Evolutionary conservation across 2,888 invertebrate species (phyloP).

Genomic region (Tubiluchus corallicola): DNA sequence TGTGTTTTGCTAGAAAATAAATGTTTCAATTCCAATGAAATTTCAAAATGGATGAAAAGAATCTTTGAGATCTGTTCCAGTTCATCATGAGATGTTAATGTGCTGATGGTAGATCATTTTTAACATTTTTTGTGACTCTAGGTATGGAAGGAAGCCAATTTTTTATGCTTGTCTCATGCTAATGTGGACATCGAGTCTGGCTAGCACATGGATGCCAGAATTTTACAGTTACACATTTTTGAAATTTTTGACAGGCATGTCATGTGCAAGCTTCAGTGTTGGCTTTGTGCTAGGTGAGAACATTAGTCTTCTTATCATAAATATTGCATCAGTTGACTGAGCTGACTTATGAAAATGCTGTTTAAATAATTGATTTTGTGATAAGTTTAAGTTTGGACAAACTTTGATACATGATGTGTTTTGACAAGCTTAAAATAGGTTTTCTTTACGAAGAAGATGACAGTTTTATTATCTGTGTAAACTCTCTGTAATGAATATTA

Average conservation of each 20-base stretch:
- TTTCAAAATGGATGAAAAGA: constrained; percentile 17
- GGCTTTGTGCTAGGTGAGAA: constrained; percentile 17
- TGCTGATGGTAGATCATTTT: background rate
- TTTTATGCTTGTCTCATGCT: constrained; percentile 15
- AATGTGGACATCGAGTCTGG: constrained; percentile 14
- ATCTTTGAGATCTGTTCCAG: background rate
- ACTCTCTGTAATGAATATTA: too few relatives aligned
- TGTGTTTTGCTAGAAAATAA: too few relatives aligned
- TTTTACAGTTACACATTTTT: constrained; percentile 16
- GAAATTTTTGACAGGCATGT: constrained; percentile 18
- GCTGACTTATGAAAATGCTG: too few relatives aligned
- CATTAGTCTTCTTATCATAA: too few relatives aligned
- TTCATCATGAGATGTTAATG: background rate
- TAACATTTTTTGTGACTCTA: constrained; percentile 10
- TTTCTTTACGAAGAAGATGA: too few relatives aligned
- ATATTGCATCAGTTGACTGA: too few relatives aligned
- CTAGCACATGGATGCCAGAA: constrained; percentile 14
- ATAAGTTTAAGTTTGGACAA: too few relatives aligned
- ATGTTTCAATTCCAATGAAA: too few relatives aligned
- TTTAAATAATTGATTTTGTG: too few relatives aligned
- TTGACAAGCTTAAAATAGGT: too few relatives aligned
- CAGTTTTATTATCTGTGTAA: too few relatives aligned
- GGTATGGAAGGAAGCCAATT: constrained; percentile 18
- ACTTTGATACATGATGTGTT: too few relatives aligned
- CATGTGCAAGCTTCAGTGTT: constrained; percentile 16